Conservation (phyloP, 92 coral and sea anemone genomes). For the Epizoanthus illoricatus region DNA sequence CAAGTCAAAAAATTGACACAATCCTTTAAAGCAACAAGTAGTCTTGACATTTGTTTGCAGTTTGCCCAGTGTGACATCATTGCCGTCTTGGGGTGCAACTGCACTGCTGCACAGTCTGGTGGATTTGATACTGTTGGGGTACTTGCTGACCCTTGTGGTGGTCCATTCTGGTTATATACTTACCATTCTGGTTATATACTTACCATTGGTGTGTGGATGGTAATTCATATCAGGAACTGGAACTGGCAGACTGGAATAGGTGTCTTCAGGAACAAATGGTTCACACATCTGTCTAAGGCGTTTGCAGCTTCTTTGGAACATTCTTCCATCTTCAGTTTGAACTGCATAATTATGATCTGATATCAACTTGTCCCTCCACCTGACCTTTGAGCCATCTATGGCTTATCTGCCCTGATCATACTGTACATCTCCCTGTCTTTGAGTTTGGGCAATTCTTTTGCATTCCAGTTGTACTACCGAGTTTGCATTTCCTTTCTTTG, state of each 20-base stretch:
- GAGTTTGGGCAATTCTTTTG: conserved; percentile 13
- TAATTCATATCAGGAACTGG: no score
- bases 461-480: conserved; percentile 6
- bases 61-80: no score
- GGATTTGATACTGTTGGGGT: background rate
- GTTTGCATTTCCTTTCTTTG: background rate
- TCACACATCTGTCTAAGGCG: background rate
- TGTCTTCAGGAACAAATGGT: background rate
- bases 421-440: background rate
- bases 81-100: no score
- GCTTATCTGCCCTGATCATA: background rate
- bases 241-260: no score
- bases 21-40: background rate
- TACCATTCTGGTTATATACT: background rate
- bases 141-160: background rate
- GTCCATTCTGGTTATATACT: background rate
- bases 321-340: background rate
- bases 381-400: background rate
- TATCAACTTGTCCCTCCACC: no score
- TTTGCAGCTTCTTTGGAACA: background rate
- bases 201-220: background rate
- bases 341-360: background rate
- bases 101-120: background rate
- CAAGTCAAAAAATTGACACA: background rate
- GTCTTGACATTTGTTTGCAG: no score